Evolutionary conservation across 1,140 invertebrate genomes (phyloP).

Genomic region (Euschistus heros): DNA sequence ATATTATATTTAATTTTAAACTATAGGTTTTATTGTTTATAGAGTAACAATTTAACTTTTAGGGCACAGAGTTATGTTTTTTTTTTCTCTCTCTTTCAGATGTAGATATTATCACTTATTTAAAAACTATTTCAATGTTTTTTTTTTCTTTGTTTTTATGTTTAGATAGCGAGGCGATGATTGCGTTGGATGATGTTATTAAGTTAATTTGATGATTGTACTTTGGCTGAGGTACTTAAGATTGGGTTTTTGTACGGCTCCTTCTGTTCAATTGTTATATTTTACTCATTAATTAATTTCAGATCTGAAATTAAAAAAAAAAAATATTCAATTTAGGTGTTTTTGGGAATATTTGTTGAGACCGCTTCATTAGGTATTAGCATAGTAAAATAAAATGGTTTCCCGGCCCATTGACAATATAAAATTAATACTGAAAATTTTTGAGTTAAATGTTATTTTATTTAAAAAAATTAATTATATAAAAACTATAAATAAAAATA

Average conservation of each 20-base stretch:
- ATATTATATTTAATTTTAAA: not conserved
- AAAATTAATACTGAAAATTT: too few relatives aligned
- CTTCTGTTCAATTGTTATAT: too few relatives aligned
- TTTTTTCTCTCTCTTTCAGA: not conserved
- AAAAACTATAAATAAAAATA: too few relatives aligned
- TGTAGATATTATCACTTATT: constrained; percentile 8
- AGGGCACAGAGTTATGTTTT: not conserved
- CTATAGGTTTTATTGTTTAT: not conserved
- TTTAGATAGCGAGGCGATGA: not conserved
- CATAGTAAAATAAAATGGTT: too few relatives aligned
- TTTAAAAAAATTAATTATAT: too few relatives aligned
- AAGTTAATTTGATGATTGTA: not conserved
- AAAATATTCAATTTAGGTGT: too few relatives aligned
- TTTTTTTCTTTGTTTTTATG: not conserved
- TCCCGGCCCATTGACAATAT: too few relatives aligned
- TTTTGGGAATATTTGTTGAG: too few relatives aligned
- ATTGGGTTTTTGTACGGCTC: not conserved
- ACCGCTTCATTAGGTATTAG: too few relatives aligned
- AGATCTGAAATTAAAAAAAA: too few relatives aligned
- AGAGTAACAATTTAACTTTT: constrained; percentile 7
- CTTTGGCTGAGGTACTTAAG: constrained; percentile 6
- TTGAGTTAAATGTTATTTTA: too few relatives aligned
- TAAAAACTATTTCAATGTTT: not conserved
- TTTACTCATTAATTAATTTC: too few relatives aligned
- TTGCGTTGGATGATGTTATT: constrained; percentile 5